Evolutionary conservation across 1,140 invertebrate species (phyloP), one percentile per base, ranked within the genome.

Genomic region (Euura lappo): DNA sequence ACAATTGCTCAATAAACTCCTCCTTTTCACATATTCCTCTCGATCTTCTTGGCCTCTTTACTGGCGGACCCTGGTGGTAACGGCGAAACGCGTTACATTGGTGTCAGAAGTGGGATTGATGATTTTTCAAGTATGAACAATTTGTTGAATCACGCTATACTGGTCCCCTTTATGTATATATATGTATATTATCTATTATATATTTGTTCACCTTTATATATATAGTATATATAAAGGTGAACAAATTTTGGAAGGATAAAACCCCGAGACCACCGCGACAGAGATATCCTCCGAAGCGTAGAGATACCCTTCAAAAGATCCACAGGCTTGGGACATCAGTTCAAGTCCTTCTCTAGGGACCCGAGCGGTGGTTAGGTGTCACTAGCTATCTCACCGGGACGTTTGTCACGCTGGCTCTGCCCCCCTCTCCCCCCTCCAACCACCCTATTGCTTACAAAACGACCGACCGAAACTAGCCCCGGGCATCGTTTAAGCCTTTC

Each of bases 291-390:
- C 10, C 51, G 51, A 60, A 60, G 8, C 51, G 51, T 60, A 60
- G 51, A 60, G 51, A 60, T 60, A 60, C 51, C 51, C 51, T 60
- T 60, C 51, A 60, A 60, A 60, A 60, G 51, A 60, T 60, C 51
- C 28, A 28, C 8, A n/a, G 51, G 51, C 13, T 60, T 60, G 51
- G 51, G 51, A 60, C 51, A 11, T 60, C 51, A n/a, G 51, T 60
- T 60, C 51, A 60, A n/a, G 51, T 60, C 51, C 51, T 60, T 60
- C 51, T 60, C 51, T n/a, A 60, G 51, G 51, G 51, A 60, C 51
- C 28, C 28, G 8, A n/a, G 51, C 51, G 51, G 51, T 60, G 51
- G 51, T 60, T 60, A 60, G 51, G 51, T 60, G 51, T 60, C 51
- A 60, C 51, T 60, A 60, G 51, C 51, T 60, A 60, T 60, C 51